Evolutionary conservation across 2,888 invertebrate species (phyloP), one percentile per base, ranked within the genome.

Genomic region (Athrips mouffetella): DNA sequence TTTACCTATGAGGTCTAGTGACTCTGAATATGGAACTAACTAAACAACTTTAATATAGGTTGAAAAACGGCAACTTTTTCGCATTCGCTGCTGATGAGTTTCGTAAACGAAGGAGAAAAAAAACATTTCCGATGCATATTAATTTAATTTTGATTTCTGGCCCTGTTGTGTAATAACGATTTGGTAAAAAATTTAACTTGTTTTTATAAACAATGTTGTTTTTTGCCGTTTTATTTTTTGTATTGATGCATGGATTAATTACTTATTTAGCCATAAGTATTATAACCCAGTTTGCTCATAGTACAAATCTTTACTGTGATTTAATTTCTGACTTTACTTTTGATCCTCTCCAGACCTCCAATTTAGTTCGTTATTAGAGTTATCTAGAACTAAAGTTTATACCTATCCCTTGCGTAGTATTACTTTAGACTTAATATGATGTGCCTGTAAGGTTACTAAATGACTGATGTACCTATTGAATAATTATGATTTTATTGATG

Each of bases 381-480:
- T 11, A 44, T n/a, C 30, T 37, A 27, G 3, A 2, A 1, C 4
- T n/a, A 40, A 21, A 6, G 10, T 27, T n/a, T 31, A 20, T 21
- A 30, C 23, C 20, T 33, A 45, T 33, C 10, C 18, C 21, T 20
- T n/a, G n/a, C n/a, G n/a, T n/a, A 46, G 49, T 52, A n/a, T 51
- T 20, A 11, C 29, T 18, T 10, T 42, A 42, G 4, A 11, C 16
- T 33, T 50, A 47, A 21, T 20, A 33, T 30, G 41, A 46, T 33
- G 35, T 37, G 37, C 20, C 37, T 37, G 6, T 11, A 21, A 18
- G 21, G 27, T 5, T n/a, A 37, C 37, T 21, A 50, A 51, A 52
- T 53, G 58, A 59, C 58, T 59, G 57, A 60, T 58, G 49, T 59
- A 55, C 54, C 56, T 57, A 51, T 29, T 57, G n/a, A n/a, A 54